Base-by-base conservation (phyloP, 2,797 vertebrate species). In the Takifugu rubripes region DNA sequence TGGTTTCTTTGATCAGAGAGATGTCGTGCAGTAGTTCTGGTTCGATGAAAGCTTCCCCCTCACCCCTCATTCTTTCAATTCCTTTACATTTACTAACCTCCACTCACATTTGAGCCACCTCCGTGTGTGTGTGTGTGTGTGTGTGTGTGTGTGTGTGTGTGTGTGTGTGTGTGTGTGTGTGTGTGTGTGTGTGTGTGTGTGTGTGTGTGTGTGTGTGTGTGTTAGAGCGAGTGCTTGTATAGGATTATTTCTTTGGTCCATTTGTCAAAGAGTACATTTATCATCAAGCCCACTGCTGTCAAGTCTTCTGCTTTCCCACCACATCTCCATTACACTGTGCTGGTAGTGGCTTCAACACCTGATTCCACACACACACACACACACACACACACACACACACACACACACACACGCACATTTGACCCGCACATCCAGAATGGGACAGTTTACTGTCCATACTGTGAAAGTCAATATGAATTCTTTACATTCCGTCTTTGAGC, bases 251-350 rank as follows among this genome's bases (percentile, higher is more conserved):
- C 68, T 57, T 51, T 74, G 70, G 49, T 66, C 62, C 67, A 77
- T 86, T 87, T 88, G 84, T 86, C 85, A 87, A 70, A 84, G 79
- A 51, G 45, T 56, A 77, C 85, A 88, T 90, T 85, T 59, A 88
- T 90, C 88, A 84, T 66, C 11, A 57, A 75, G 73, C 77, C 74
- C 72, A 55, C 63, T 70, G 67, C 60, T 88, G 84, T 84, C 81
- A 84, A 64, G 66, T 46, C 68, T 74, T 64, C 62, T 72, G 73
- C 79, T 67, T 78, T 87, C 64, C 70, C 78, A 83, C 68, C 69
- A 54, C 15, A 43, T 77, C 76, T 86, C 80, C 57, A 75, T 85
- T 82, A 78, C 80, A 16, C 61, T 72, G 75, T 68, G 75, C 80
- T 86, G 81, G 67, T 78, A 66, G 69, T 81, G 49, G 17, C 65